Percentiles rank a stretch among this genome's conserved stretches.
Evolutionary conservation across 2,797 vertebrate species (phyloP).

Genomic region (Crypturellus tataupa): DNA sequence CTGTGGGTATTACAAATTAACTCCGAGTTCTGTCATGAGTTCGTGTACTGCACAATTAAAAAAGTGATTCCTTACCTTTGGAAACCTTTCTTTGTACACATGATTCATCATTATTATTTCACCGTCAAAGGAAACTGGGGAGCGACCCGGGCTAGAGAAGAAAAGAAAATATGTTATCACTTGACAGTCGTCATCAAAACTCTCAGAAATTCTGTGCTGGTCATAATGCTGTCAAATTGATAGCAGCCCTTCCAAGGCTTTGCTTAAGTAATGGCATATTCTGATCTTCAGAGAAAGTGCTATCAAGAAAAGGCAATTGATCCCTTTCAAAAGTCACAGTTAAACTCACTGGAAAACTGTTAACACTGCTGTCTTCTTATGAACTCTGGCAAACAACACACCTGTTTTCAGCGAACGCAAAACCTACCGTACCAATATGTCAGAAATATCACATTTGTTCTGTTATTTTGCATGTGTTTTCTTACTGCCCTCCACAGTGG

Average conservation of each 20-base stretch:
- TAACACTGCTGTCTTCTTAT: fast-evolving
- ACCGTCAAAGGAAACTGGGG: constrained; percentile 95
- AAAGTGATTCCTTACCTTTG: constrained; percentile 87
- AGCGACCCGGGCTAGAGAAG: constrained; percentile 91
- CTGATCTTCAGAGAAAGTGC: neutral
- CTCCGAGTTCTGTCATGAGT: neutral
- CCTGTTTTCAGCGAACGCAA: neutral
- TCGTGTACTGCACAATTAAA: neutral
- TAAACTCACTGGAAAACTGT: neutral
- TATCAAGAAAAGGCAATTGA: neutral
- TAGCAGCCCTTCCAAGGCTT: neutral
- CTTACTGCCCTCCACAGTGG: neutral
- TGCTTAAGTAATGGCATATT: neutral
- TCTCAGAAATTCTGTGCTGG: neutral
- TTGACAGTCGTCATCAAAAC: neutral
- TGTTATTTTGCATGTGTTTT: neutral
- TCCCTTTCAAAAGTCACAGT: neutral
- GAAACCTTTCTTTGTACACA: constrained; percentile 98
- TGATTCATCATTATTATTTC: constrained; percentile 99
- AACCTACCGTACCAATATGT: neutral
- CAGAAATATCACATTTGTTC: neutral
- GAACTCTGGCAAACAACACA: neutral
- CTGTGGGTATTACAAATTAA: neutral
- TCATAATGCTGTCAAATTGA: neutral
- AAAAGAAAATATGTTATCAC: constrained; percentile 40